Conservation (phyloP, 2,797 vertebrate genomes). For the Bradypodion pumilum region DNA sequence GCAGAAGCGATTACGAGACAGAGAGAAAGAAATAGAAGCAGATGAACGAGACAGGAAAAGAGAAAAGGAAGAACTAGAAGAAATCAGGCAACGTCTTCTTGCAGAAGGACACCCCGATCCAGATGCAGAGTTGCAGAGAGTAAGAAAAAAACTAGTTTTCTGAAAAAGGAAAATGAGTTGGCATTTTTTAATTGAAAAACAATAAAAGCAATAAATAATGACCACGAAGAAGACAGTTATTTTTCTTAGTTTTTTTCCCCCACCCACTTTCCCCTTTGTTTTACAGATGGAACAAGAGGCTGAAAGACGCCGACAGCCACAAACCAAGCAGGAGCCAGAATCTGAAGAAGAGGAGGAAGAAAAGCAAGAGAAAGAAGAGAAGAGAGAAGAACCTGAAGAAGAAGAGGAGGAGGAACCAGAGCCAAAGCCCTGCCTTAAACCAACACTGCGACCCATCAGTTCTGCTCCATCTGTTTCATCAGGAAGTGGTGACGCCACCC, state of each 20-base stretch:
- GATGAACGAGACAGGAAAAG: conserved; percentile 98
- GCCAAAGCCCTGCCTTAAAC: conserved; percentile 92
- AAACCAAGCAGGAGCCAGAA: conserved; percentile 92
- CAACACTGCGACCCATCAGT: conserved; percentile 93
- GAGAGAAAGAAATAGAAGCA: conserved; percentile 97
- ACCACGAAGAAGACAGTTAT: not conserved
- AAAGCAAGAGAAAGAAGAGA: conserved; percentile 86
- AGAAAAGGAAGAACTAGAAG: conserved; percentile 97
- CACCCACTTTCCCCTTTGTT: conserved; percentile 35
- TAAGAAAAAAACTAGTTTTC: conserved; percentile 71
- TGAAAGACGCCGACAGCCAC: conserved; percentile 92
- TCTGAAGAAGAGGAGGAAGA: conserved; percentile 88
- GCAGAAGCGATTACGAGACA: conserved; percentile 95
- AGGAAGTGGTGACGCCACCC: conserved; percentile 91
- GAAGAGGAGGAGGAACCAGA: conserved; percentile 87
- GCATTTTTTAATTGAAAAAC: conserved; percentile 22
- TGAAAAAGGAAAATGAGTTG: not conserved
- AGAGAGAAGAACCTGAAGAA: conserved; percentile 81
- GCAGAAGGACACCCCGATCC: conserved; percentile 98
- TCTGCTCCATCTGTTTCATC: conserved; percentile 95
- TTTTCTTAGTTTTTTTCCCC: rapidly evolving
- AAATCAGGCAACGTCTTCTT: conserved; percentile 95
- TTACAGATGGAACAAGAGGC: conserved; percentile 95
- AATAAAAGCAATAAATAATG: not conserved
- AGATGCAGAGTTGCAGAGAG: conserved; percentile 96